Evolutionary conservation across 2,113 vertebrate genomes (phyloP).

Genomic region (Tupaia tana): DNA sequence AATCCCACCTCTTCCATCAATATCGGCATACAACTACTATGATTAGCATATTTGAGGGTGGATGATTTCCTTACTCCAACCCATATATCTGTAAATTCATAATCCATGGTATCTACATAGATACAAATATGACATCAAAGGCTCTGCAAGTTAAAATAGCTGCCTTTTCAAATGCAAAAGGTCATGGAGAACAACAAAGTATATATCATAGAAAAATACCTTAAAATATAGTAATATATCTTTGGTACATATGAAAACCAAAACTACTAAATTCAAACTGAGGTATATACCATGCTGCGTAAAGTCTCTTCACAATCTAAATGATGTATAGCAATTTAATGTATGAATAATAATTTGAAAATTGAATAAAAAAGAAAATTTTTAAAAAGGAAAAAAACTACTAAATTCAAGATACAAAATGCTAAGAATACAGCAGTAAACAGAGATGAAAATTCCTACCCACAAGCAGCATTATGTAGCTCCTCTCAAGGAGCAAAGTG

Average conservation of each 20-base stretch:
- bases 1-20: not conserved
- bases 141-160: not conserved
- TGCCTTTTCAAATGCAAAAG: conserved; percentile 32
- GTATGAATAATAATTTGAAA: too few species aligned
- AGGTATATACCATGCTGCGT: too few species aligned
- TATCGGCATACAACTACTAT: not conserved
- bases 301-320: too few species aligned
- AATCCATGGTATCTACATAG: not conserved
- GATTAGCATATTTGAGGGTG: not conserved
- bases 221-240: conserved; percentile 6
- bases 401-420: not conserved
- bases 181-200: not conserved
- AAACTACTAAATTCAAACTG: conserved; percentile 29
- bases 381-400: not conserved
- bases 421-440: not conserved
- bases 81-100: conserved; percentile 4
- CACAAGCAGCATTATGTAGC: not conserved
- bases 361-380: not conserved
- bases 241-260: conserved; percentile 26
- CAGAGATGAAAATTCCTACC: not conserved
- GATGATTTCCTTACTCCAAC: not conserved
- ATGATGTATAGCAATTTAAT: too few species aligned
- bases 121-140: not conserved
- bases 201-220: not conserved
- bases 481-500: not conserved